Base-by-base conservation (phyloP, 2,797 vertebrate genomes). In the Gallirallus australis region DNA sequence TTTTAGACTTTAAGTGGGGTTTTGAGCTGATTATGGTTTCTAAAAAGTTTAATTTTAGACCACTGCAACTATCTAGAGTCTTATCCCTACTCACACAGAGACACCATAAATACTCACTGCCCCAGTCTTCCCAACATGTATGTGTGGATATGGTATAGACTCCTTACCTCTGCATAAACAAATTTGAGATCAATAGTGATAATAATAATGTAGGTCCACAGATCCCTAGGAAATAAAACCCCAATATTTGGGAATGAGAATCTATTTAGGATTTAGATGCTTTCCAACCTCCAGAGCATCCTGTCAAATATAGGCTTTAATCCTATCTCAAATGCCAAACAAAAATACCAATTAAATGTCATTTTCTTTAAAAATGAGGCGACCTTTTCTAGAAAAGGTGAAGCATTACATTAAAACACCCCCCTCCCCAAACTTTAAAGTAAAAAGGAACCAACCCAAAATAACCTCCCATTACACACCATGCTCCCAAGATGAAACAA, bases 241-340 rank as follows among this genome's bases (percentile, higher is more conserved):
- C 28, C 48, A 35, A 1, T 76, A 88, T 86, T 76, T 81, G 47
- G 48, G 42, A 92, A 81, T 12, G 11, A 93, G 77, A 86, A 69
- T 30, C 59, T 82, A 33, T 70, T 90, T 80, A 84, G 54, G 70
- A 86, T 82, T 91, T 82, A 69, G 69, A 76, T 40, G 69, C 77
- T 93, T 78, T 50, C 45, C 53, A 78, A 83, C 21, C 57, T 89
- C 48, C 45, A 90, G 61, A 95, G 61, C 59, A 86, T 88, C 56
- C 77, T 94, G 94, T 72, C 75, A 88, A 92, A 93, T 79, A 42
- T 0, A 91, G 47, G 82, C 72, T 91, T 79, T 91, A 93, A 94
- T 93, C 77, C 77, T 66, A 95, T 73, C 77, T 96, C 96, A 96
- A 96, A 97, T 96, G 94, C 91, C 96, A 91, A 96, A 97, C 59